Percentiles rank a stretch among this genome's conserved stretches.
These are phyloP conservation scores for Macquaria ambigua DNA, from an alignment of 2,113 vertebrate genomes.

Conservation along the genomic window DNA sequence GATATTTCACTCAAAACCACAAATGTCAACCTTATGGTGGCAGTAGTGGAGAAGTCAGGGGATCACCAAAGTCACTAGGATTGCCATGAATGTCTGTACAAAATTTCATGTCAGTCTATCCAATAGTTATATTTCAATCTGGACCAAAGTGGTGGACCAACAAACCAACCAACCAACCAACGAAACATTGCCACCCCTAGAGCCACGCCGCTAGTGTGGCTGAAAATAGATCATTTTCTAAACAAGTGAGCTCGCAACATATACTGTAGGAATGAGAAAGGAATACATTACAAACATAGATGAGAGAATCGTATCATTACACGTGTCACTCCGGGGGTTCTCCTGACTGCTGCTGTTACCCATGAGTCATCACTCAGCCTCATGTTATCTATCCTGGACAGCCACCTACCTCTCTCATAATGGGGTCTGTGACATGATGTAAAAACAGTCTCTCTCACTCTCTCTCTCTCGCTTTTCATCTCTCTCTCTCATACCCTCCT, in stretches of 20 bases:
- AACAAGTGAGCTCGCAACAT: neutral
- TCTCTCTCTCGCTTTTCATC: neutral
- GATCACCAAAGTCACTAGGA: neutral
- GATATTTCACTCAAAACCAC: neutral
- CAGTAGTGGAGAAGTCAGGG: neutral
- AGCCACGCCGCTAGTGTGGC: neutral
- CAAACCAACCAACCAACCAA: neutral
- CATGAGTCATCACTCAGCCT: slow-evolving; percentile 28
- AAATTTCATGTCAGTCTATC: neutral
- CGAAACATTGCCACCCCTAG: neutral
- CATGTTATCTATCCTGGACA: slow-evolving; percentile 29
- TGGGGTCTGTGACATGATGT: slow-evolving; percentile 23
- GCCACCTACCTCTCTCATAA: slow-evolving; percentile 12
- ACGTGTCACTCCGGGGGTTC: neutral
- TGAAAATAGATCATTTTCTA: neutral
- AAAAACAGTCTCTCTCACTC: slow-evolving; percentile 41
- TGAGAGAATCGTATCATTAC: neutral
- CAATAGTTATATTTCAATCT: neutral
- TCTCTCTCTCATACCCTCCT: neutral
- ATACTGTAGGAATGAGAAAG: neutral
- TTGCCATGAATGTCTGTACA: neutral
- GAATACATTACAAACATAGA: neutral
- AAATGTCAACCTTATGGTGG: neutral
- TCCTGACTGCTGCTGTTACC: slow-evolving; percentile 19
- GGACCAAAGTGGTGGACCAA: neutral